Base-by-base conservation (phyloP, 2,888 invertebrate genomes). In the Lasioglossum lativentre region DNA sequence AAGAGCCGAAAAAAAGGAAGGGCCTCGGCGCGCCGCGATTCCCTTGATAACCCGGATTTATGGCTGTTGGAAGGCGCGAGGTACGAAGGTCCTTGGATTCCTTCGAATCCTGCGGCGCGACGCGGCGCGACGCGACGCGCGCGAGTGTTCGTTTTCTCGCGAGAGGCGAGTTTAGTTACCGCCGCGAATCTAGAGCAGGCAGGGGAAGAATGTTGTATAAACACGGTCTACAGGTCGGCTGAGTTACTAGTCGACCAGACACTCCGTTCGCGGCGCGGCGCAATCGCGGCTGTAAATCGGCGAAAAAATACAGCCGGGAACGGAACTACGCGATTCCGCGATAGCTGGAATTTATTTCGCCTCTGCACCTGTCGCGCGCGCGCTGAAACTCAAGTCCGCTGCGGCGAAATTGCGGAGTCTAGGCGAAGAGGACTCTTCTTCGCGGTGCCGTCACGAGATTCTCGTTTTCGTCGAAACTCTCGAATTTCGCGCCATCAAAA, bases 341-440 rank as follows among this genome's bases (percentile, higher is more conserved):
- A 93, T 93, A 93, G 83, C 80, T 52, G 80, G 83, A 88, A 92
- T 93, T 93, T 93, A 93, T 92, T 88, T 71, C 45, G 70, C 52
- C 83, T 85, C 80, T 86, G 83, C 92, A 92, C 90, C 91, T 92
- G 92, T 90, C 90, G 84, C 83, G 40, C 45, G 3, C 77, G 71
- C 77, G 73, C 82, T 82, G 86, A 91, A 90, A 90, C 89, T 89
- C 86, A 88, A 90, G 16, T 34, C 34, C 34, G 23, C 38, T 2
- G 23, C 71, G 12, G 14, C 68, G 42, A 19, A n/a, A 74, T n/a
- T n/a, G 52, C 30, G 63, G 63, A 70, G 68, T 63, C 52, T 68
- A 66, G 63, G 16, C 12, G 27, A 63, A 6, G 63, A 16, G 30
- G 63, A 63, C 63, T 4, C 34, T 14, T 38, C 45, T 3, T 34